Evolutionary conservation across 2,888 invertebrate species (phyloP).

Genomic region (Luperina nickerlii): DNA sequence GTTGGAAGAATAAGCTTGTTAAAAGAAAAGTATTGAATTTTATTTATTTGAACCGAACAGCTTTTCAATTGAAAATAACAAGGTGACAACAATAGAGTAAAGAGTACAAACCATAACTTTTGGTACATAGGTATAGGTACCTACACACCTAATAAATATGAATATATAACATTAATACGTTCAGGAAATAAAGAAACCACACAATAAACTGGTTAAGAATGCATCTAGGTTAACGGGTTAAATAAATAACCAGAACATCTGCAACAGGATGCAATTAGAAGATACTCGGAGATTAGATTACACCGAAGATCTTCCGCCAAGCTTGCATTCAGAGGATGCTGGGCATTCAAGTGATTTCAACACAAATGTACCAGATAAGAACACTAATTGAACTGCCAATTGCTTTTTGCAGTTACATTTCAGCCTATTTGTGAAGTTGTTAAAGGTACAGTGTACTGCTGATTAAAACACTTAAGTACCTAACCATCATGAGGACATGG

Average conservation of each 20-base stretch:
- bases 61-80: too few relatives aligned
- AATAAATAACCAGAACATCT: conserved; percentile 50
- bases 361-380: conserved; percentile 38
- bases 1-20: too few relatives aligned
- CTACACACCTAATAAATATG: too few relatives aligned
- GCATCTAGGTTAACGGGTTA: conserved; percentile 50
- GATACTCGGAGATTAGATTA: conserved; percentile 62
- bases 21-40: too few relatives aligned
- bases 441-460: neutral
- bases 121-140: too few relatives aligned
- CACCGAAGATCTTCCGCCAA: conserved; percentile 48
- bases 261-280: conserved; percentile 63
- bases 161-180: conserved; percentile 1
- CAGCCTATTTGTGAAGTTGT: conserved; percentile 11
- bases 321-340: conserved; percentile 49
- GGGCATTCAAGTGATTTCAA: conserved; percentile 43
- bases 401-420: conserved; percentile 39
- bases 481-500: neutral
- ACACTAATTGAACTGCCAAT: conserved; percentile 47
- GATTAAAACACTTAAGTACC: neutral
- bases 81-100: too few relatives aligned
- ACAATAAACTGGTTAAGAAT: conserved; percentile 44
- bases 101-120: too few relatives aligned
- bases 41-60: too few relatives aligned
- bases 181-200: conserved; percentile 41